Evolutionary conservation across 30 jellyfish, hydroid and myxozoan species (phyloP), one percentile per base, ranked within the genome.

Genomic region (Turritopsis dohrnii): DNA sequence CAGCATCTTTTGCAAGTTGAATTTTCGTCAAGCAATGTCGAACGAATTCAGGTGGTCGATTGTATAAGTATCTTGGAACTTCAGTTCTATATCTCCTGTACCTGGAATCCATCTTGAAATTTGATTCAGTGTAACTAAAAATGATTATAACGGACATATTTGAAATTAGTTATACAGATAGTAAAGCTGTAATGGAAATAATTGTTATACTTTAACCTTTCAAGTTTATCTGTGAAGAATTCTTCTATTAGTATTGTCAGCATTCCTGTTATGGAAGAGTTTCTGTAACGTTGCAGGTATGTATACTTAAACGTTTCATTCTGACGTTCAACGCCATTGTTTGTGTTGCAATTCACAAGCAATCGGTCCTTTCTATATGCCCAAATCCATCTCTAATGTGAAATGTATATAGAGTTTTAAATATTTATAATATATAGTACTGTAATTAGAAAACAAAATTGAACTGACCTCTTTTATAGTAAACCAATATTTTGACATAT

Each of bases 301-400:
- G 74, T 74, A 71, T 87, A 81, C 52, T 87, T 87, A 83, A 87
- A 74, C 19, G 84, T 69, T 87, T 81, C 90, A 76, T 87, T 87
- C 65, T 87, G 95, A 26, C 89, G 85, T 54, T 87, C 95, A 3
- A 85, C 89, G 76, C 95, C 95, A 74, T 87, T 87, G 77, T 87
- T 87, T 52, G 95, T 87, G 30, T 72, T 80, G 82, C 81, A 29
- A 72, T 75, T 80, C 22, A 72, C 52, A 20, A 75, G 86, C 19
- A 87, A 76, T 27, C 83, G 52, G 29, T 87, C 82, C 29, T 71
- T 86, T 21, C 95, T 31, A 74, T 80, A 87, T 23, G 95, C 90
- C 80, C 80, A 65, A n/a, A 80, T 81, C 95, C 95, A 87, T 87
- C 95, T 87, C 95, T 87, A 72, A 54, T 16, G 18, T 16, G 72